Conservation (phyloP, 2,888 invertebrate genomes). For the Ormyrus pomaceus region DNA sequence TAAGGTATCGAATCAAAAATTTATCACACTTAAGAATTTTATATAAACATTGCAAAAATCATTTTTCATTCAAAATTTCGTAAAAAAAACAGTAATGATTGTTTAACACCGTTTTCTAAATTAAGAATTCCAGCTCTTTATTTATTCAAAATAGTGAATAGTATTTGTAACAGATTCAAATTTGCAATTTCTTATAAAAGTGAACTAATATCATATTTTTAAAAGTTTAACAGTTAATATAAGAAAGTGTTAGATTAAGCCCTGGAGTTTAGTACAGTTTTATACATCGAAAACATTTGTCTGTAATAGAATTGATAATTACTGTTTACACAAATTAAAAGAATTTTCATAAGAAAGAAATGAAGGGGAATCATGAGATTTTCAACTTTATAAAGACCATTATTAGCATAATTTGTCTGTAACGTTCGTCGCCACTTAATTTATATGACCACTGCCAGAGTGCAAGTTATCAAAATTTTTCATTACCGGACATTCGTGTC, state of each 20-base stretch:
- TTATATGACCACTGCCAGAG: slow-evolving; percentile 66
- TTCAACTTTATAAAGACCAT: slow-evolving; percentile 60
- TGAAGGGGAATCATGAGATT: slow-evolving; percentile 17
- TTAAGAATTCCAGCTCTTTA: slow-evolving; percentile 7
- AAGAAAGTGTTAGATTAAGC: slow-evolving; percentile 32
- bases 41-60: no score
- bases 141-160: neutral
- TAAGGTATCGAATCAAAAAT: no score
- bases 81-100: no score
- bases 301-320: slow-evolving; percentile 26
- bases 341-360: slow-evolving; percentile 28
- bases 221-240: slow-evolving; percentile 31
- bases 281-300: slow-evolving; percentile 42
- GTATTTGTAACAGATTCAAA: slow-evolving; percentile 18
- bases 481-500: slow-evolving; percentile 22
- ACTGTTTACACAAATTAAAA: slow-evolving; percentile 30
- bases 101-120: no score
- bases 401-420: slow-evolving; percentile 64
- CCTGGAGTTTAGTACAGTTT: slow-evolving; percentile 38
- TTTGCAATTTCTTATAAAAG: neutral
- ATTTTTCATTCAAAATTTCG: no score
- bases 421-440: slow-evolving; percentile 61
- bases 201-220: slow-evolving; percentile 27
- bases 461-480: slow-evolving; percentile 58
- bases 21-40: no score